Evolutionary conservation across 2,888 invertebrate genomes (phyloP).

Genomic region (Agonopterix arenella): DNA sequence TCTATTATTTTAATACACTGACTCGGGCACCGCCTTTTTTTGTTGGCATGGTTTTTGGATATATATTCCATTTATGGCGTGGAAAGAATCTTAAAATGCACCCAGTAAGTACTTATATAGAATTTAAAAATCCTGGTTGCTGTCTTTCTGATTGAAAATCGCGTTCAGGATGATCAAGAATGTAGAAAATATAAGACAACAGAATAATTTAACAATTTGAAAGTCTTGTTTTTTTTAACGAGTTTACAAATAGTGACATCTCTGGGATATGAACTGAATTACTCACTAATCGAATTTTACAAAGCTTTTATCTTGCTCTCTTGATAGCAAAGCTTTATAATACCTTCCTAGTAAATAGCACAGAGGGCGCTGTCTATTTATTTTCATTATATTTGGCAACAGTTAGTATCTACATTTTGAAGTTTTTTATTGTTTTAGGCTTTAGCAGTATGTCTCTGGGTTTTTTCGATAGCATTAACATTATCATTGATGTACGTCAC

Average conservation of each 20-base stretch:
- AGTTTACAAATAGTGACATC: too few relatives aligned
- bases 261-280: too few relatives aligned
- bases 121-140: neutral
- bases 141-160: neutral
- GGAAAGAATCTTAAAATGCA: slow-evolving; percentile 13
- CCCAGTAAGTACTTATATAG: neutral
- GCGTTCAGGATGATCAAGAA: too few relatives aligned
- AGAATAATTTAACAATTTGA: too few relatives aligned
- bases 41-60: slow-evolving; percentile 43
- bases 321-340: too few relatives aligned
- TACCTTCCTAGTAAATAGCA: too few relatives aligned
- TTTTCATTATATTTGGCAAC: neutral
- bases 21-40: slow-evolving; percentile 39
- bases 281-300: too few relatives aligned
- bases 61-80: slow-evolving; percentile 23
- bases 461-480: slow-evolving; percentile 12
- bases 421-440: slow-evolving; percentile 12
- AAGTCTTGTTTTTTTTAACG: too few relatives aligned
- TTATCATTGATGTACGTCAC: slow-evolving; percentile 18
- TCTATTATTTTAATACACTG: slow-evolving; percentile 37
- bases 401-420: neutral
- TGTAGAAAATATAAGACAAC: neutral
- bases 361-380: too few relatives aligned
- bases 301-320: too few relatives aligned
- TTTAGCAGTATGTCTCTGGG: slow-evolving; percentile 18